Base-by-base conservation (phyloP, 2,113 vertebrate species). In the Miniopterus natalensis region DNA sequence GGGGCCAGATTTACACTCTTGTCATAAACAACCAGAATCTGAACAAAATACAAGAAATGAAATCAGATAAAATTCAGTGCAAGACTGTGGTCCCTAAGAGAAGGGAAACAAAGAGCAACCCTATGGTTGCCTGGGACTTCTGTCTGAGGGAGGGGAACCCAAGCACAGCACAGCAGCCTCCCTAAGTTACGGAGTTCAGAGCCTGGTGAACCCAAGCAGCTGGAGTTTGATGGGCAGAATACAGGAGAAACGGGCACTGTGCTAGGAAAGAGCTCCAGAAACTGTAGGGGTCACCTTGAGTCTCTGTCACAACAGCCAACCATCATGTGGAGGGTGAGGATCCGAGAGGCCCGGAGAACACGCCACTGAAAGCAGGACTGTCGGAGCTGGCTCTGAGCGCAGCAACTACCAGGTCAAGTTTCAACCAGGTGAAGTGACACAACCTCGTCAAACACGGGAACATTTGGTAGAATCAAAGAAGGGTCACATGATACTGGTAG, bases 21-120 rank as follows among this genome's bases (percentile, higher is more conserved):
- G 29, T 92, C 45, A 70, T 91, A 81, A 84, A 81, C 55, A 77
- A 77, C 20, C 87, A 94, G 70, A 80, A 75, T 86, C 20, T 94
- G 75, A 84, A 80, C 51, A 88, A 88, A 66, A 15, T 29, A 10
- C 47, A 74, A 78, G 65, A 93, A 61, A 45, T 49, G 13, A 92
- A 57, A 84, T 49, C 15, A 57, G 40, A 71, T 84, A 77, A 96
- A 97, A 87, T 77, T 23, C 29, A 87, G 25, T 4, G 20, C 2
- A 83, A 55, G 11, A 40, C 20, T 66, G 36, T 18, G 47, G n/a
- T 63, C 20, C 20, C 11, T 79, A 25, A 45, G 51, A 55, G 31
- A 51, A 65, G 17, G 15, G 8, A 36, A 47, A 49, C 2, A 77
- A 63, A 66, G 25, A 96, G 36, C 6, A 89, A 79, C 40, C 2